Base-by-base conservation (phyloP, 2,797 vertebrate genomes). In the Anableps anableps region DNA sequence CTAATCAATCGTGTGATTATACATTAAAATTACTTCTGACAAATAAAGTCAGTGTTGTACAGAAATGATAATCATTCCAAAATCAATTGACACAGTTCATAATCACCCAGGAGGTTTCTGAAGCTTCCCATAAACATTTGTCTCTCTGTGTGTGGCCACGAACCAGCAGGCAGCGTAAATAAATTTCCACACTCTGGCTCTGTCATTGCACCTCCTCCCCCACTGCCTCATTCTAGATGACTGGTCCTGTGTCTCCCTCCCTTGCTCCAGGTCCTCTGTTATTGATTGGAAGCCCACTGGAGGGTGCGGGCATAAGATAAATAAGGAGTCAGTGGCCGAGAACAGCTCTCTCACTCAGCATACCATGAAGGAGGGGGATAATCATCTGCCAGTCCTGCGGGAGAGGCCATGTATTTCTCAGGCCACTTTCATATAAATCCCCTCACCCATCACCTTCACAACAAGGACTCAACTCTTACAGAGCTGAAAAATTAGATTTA, bases 311-410 rank as follows among this genome's bases (percentile, higher is more conserved):
- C 74, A 89, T 86, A 93, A 93, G 93, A 96, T 91, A 94, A 95
- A 95, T 95, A 95, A 89, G 87, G 87, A 94, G 91, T 92, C 92
- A 85, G 88, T 88, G 90, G 89, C 91, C 91, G 87, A 94, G 94
- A 95, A 91, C 82, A 88, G 87, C 86, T 89, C 88, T 83, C 91
- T 92, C 83, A 79, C 86, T 92, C 88, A 87, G 72, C 51, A 77
- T 84, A 89, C 92, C 91, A 89, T 88, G 90, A 93, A 80, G 83
- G 89, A 79, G 89, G 71, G 43, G 83, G 82, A 87, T 87, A 92
- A 93, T 94, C 86, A 88, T 93, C 87, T 88, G 85, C 74, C 91
- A 89, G 71, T 72, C 72, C 62, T 47, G 82, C 82, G 83, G 86
- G 88, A 90, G 84, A 51, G 79, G 31, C 26, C 55, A 43, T 77